Base-by-base conservation (phyloP, 2,888 invertebrate species). In the Neoitamus cyanurus region DNA sequence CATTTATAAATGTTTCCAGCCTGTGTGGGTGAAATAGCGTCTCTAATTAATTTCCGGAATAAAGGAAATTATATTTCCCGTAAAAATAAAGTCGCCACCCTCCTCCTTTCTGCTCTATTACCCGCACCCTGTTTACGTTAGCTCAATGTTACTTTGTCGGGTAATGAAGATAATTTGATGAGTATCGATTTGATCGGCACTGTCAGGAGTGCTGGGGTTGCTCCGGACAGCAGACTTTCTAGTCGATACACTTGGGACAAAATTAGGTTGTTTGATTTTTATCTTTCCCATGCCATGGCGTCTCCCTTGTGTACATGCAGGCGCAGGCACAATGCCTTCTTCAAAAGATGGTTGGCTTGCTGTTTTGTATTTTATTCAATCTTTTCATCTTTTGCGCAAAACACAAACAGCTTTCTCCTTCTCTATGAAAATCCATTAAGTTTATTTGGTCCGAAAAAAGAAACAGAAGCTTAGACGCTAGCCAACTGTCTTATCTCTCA, bases 151-250 rank as follows among this genome's bases (percentile, higher is more conserved):
- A 73, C 72, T 75, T 37, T 36, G 80, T 30, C 42, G 42, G 73
- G 84, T 86, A 86, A 86, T 86, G 86, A 86, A 77, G 83, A 86
- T 86, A 86, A 86, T 86, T 86, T 84, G 86, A 86, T 86, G 86
- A 85, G 85, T 86, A 86, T 86, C 86, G 86, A 86, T 86, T 86
- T 85, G 84, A 86, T 86, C 80, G 84, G 80, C 72, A 28, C 70
- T 82, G 82, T 69, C 82, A 82, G 82, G 42, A 69, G 69, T 7
- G 36, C 82, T 82, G 82, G 82, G 69, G 69, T 69, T 69, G 69
- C 82, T 82, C 68, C 69, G 69, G 83, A 83, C 70, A 72, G 48
- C 72, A 83, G 46, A 72, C 46, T 69, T 46, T 70, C 46, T 83
- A 70, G 42, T 72, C 34, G 34, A 72, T 72, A 83, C 83, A 83